phyloP scores from a whole-genome alignment of 2,888 invertebrate species.

The Aricia artaxerxes region DNA sequence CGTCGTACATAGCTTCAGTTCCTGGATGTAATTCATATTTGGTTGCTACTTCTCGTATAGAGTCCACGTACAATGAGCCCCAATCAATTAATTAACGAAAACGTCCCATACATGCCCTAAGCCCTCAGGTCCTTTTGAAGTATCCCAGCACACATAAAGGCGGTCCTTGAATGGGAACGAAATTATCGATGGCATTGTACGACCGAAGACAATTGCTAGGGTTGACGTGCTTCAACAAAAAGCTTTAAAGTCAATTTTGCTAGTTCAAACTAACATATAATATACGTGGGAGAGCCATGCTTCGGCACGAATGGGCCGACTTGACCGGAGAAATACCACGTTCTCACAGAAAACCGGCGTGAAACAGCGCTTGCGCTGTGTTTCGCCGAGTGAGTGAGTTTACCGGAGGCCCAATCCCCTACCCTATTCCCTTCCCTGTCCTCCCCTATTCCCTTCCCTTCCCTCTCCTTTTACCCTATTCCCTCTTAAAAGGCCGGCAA shows the following conservation, averaged over 20 bases:
- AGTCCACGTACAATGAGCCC: background rate
- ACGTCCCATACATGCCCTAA: constrained; percentile 14
- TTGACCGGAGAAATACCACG: too few species aligned
- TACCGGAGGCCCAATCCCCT: too few species aligned
- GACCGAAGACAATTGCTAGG: constrained; percentile 18
- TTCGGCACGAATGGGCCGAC: too few species aligned
- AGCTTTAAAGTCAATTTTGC: background rate
- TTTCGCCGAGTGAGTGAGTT: too few species aligned
- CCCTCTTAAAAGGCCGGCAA: too few species aligned
- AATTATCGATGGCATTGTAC: constrained; percentile 23
- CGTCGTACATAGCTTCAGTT: background rate
- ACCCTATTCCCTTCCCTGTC: too few species aligned
- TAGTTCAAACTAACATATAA: background rate
- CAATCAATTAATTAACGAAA: constrained; percentile 27
- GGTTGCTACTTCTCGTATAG: background rate
- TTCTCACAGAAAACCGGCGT: too few species aligned
- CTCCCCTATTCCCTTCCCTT: too few species aligned
- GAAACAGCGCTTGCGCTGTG: too few species aligned
- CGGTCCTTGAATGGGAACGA: constrained; percentile 19
- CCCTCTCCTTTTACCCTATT: too few species aligned
- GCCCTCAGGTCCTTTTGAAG: constrained; percentile 22
- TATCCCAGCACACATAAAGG: constrained; percentile 20
- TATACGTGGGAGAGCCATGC: too few species aligned
- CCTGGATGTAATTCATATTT: background rate
- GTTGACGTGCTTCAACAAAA: background rate